Base-by-base conservation (phyloP, 2,888 invertebrate species). In the Tachina grossa region DNA sequence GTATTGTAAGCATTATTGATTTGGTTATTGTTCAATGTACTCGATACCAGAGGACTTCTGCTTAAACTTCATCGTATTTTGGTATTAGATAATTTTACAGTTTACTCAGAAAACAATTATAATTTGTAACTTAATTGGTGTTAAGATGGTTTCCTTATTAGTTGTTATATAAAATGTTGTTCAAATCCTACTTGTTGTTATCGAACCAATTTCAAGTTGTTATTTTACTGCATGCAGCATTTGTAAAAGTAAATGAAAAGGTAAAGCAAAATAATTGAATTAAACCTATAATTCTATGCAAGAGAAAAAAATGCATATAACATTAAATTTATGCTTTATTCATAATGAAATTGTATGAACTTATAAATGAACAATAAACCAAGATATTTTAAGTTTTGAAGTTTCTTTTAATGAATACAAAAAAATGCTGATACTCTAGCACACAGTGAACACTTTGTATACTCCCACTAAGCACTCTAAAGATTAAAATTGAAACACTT, bases 61-160 rank as follows among this genome's bases (percentile, higher is more conserved):
- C 19, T 65, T 57, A 19, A 41, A 66, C 39, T 11, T 47, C 11
- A 43, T 43, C 41, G 8, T 49, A 51, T n/a, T 51, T 3, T 57
- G 13, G 31, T 45, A 16, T 16, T 19, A 47, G 14, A 49, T n/a
- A 55, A 47, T 45, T 83, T 65, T 77, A 31, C 6, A 31, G 83
- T 77, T 71, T 83, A 59, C 63, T 77, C 9, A 31, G 43, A 79
- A 84, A 79, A 79, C 79, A 79, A 82, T 85, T 79, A 84, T 87
- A 87, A 86, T 85, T 86, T 87, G 72, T 84, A 86, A 86, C 80
- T 72, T 82, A 83, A 87, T 86, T 86, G 78, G 74, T 84, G 84
- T 87, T 88, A 85, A 86, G 83, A 69, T 83, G 75, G 39, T 41
- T 83, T 77, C 31, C 5, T 31, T 77, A 72, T 72, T 72, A 59